Base-by-base conservation (phyloP, 2,888 invertebrate species). In the Papilio demoleus region DNA sequence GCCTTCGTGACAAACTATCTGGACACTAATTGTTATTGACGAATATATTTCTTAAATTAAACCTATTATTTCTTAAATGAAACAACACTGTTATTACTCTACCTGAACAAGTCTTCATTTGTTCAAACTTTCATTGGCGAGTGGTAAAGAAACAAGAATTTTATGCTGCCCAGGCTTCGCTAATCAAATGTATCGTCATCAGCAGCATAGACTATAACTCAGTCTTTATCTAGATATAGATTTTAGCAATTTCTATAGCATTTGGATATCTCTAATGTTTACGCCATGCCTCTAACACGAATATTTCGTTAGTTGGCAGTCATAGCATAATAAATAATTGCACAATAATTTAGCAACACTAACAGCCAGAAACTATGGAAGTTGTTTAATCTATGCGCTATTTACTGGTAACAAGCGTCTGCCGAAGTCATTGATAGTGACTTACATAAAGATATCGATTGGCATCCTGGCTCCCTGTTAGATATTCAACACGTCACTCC, bases 371-470 rank as follows among this genome's bases (percentile, higher is more conserved):
- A 27, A 9, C n/a, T 17, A 56, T 31, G 27, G 31, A 56, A 6
- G 9, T 53, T 17, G 27, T 31, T 31, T 31, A 53, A 27, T 31
- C 8, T 53, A 53, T 27, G 9, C 19, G 12, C 14, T 31, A 19
- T 22, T 8, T 34, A n/a, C 4, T 47, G 0, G 22, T 22, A 19
- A 62, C 45, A 47, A 47, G 63, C 47, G 17, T 22, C 34, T 63
- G 63, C 6, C 22, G 14, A 47, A 36, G 47, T 50, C 63, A 50
- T 40, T 53, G 38, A 50, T 67, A 50, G 58, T 50, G 38, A 31
- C 50, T 50, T 50, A 67, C 50, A 47, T 67, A 60, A 63, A 56
- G 40, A 38, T 60, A 67, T 60, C 60, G 38, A 67, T 67, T 50
- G 12, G 45, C 36, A 24, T 47, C 12, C 47, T 47, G 9, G 59